Conservation (phyloP, 2,888 invertebrate species). For the Eupithecia subfuscata region DNA sequence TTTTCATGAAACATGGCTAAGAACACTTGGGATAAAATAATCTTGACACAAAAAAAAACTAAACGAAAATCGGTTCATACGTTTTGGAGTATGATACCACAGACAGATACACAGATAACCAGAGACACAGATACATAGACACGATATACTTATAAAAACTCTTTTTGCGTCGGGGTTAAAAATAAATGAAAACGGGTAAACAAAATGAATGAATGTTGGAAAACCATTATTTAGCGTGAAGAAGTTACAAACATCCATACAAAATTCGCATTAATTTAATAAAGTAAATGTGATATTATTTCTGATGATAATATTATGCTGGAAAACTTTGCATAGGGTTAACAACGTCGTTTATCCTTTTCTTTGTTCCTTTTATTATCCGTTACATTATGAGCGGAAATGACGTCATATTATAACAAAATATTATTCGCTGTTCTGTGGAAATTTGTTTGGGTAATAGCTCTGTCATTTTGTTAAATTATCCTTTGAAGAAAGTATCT, state of each 20-base stretch:
- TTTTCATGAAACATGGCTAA: too few relatives aligned
- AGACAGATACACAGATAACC: too few relatives aligned
- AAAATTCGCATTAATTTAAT: neutral
- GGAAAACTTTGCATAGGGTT: slow-evolving; percentile 20
- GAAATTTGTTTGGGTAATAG: slow-evolving; percentile 42
- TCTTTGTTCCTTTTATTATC: slow-evolving; percentile 55
- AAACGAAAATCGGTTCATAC: too few relatives aligned
- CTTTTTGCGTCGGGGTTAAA: too few relatives aligned
- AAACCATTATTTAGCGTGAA: too few relatives aligned
- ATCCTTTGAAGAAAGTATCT: slow-evolving; percentile 18
- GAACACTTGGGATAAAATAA: too few relatives aligned
- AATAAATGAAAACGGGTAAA: too few relatives aligned
- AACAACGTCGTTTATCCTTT: slow-evolving; percentile 10
- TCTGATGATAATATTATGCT: neutral
- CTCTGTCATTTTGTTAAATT: slow-evolving; percentile 25
- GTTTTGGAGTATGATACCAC: too few relatives aligned
- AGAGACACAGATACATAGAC: too few relatives aligned
- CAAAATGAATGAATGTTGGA: too few relatives aligned
- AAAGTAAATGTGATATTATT: neutral
- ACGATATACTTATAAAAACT: too few relatives aligned
- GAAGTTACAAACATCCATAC: neutral
- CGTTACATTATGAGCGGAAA: slow-evolving; percentile 53
- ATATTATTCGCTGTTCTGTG: slow-evolving; percentile 17
- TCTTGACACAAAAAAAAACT: too few relatives aligned
- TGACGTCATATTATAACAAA: slow-evolving; percentile 53